Base-by-base conservation (phyloP, 2,113 vertebrate species). In the Todiramphus saurophagus region DNA sequence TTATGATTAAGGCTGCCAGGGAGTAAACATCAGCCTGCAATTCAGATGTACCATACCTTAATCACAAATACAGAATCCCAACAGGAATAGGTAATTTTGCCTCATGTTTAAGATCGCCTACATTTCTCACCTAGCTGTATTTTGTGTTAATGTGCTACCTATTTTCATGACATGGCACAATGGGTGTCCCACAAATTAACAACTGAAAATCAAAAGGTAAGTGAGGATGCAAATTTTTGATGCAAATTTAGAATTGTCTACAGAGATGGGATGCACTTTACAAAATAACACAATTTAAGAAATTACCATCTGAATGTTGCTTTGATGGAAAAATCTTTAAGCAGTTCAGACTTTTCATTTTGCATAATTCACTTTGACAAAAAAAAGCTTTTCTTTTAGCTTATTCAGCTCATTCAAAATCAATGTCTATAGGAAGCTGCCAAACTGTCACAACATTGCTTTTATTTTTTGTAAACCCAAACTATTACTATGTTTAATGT, bases 301-400 rank as follows among this genome's bases (percentile, higher is more conserved):
- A 72, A 84, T 91, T 91, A 75, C 15, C 53, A 78, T 95, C 43
- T 95, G 20, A 93, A 91, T 95, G n/a, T 25, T 64, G 16, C 15
- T 89, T 58, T 87, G 43, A 87, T 84, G 13, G 48, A 73, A 90
- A 75, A 83, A 66, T 30, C 7, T 39, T 88, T 55, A 21, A 90
- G 43, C 13, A 51, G 30, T 75, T 87, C 56, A 82, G 30, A 37
- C 5, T 67, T 75, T 67, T 81, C 12, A 74, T 87, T 93, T 83
- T 80, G 13, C 5, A 9, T 76, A 39, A 44, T 62, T 68, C 14
- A 50, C 11, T 77, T 89, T 27, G 33, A 73, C 23, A 50, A 68
- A 31, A 39, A 82, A 76, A 74, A 18, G 0, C 2, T 56, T 70
- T 88, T 64, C 3, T 2, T 90, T 87, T 68, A 73, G 25, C 10